These are phyloP conservation scores for Sphyrna mokarran DNA, from an alignment of 2,113 vertebrate genomes.

Conservation along the genomic window DNA sequence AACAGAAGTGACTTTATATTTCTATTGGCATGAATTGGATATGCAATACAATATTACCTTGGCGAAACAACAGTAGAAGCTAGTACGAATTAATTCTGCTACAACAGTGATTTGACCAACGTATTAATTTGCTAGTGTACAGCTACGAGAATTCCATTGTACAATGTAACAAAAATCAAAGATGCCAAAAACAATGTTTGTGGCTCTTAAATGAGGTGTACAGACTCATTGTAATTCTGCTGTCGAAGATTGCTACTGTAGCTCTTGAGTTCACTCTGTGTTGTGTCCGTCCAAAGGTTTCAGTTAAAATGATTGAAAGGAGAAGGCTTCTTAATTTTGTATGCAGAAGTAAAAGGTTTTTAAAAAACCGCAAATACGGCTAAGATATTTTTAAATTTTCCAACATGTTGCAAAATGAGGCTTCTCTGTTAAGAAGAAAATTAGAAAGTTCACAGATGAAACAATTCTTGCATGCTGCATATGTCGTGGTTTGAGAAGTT, in stretches of 20 bases:
- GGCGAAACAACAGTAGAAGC: conserved; percentile 28
- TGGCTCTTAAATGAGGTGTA: background rate
- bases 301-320: background rate
- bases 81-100: conserved; percentile 17
- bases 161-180: background rate
- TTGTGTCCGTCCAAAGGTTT: conserved; percentile 21
- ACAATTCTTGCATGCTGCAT: conserved; percentile 69
- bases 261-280: conserved; percentile 16
- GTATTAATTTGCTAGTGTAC: background rate
- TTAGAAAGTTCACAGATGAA: conserved; percentile 60
- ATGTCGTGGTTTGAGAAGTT: conserved; percentile 61
- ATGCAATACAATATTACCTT: conserved; percentile 35
- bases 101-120: background rate
- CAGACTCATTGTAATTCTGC: background rate
- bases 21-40: conserved; percentile 33
- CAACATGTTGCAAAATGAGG: background rate
- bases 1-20: conserved; percentile 28
- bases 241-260: background rate
- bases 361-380: background rate
- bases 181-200: background rate
- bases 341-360: background rate
- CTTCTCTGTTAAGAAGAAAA: conserved; percentile 41
- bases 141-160: background rate
- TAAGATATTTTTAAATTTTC: conserved; percentile 9
- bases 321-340: conserved; percentile 21